Conservation (phyloP, 2,888 invertebrate species). For the Atherix ibis region DNA sequence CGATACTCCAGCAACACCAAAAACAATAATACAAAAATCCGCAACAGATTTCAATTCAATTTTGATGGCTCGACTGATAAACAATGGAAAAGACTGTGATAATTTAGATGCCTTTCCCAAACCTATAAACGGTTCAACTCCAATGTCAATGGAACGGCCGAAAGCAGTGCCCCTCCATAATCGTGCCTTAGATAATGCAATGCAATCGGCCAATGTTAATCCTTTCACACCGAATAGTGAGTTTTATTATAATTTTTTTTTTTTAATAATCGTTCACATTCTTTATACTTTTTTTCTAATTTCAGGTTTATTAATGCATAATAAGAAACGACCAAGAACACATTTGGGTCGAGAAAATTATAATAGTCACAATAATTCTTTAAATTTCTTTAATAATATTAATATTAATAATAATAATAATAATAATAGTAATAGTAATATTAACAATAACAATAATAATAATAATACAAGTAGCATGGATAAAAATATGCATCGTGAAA, state of each 20-base stretch:
- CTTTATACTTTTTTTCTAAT: neutral
- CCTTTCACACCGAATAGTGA: conserved; percentile 70
- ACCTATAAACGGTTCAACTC: conserved; percentile 8
- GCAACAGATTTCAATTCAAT: conserved; percentile 35
- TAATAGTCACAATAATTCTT: too few relatives aligned
- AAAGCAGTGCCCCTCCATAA: conserved; percentile 31
- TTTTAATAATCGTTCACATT: neutral
- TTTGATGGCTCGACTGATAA: too few relatives aligned
- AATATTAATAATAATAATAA: conserved; percentile 19
- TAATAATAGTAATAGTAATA: conserved; percentile 19
- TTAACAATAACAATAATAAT: conserved; percentile 19
- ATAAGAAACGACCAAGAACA: conserved; percentile 29
- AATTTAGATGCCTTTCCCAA: conserved; percentile 8
- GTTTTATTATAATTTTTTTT: conserved; percentile 11
- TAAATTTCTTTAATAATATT: conserved; percentile 15
- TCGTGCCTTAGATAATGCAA: conserved; percentile 20
- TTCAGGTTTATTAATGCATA: conserved; percentile 27
- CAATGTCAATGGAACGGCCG: conserved; percentile 28
- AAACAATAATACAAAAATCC: conserved; percentile 45
- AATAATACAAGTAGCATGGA: conserved; percentile 16
- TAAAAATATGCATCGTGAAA: conserved; percentile 17
- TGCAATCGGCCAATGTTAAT: conserved; percentile 54
- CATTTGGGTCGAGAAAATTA: conserved; percentile 27
- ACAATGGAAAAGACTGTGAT: conserved; percentile 8
- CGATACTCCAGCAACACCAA: conserved; percentile 75